phyloP scores from a whole-genome alignment of 2,888 invertebrate species.

The Drosophila paracracens region DNA sequence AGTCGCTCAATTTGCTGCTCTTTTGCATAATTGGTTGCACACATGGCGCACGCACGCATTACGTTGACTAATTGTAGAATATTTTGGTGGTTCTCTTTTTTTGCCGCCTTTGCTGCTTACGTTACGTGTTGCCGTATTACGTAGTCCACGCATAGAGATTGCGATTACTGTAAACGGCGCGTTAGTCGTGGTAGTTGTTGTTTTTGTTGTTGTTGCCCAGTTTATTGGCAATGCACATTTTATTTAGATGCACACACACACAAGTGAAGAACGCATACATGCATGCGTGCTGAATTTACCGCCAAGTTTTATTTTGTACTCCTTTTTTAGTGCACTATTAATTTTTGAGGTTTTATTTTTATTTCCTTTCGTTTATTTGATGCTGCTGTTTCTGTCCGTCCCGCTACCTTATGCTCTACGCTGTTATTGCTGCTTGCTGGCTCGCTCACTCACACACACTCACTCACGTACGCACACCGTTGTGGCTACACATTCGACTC shows the following conservation, averaged over 20 bases:
- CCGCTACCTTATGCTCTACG: constrained; percentile 49
- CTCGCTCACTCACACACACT: constrained; percentile 45
- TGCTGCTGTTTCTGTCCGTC: constrained; percentile 36
- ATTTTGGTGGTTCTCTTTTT: constrained; percentile 22
- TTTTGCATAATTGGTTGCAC: constrained; percentile 80
- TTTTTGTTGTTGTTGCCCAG: constrained; percentile 57
- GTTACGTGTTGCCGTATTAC: constrained; percentile 55
- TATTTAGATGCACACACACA: constrained; percentile 28
- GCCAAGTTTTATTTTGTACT: constrained; percentile 63
- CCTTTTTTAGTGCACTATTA: constrained; percentile 43
- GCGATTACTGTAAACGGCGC: constrained; percentile 56
- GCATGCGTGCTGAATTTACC: constrained; percentile 62
- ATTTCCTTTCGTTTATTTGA: constrained; percentile 69
- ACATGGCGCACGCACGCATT: constrained; percentile 60
- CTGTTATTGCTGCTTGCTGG: constrained; percentile 40
- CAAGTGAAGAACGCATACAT: constrained; percentile 27
- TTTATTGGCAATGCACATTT: constrained; percentile 66
- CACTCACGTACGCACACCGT: constrained; percentile 55
- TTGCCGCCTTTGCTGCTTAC: constrained; percentile 56
- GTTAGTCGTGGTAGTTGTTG: constrained; percentile 40
- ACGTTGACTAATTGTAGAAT: constrained; percentile 45
- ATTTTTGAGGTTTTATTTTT: constrained; percentile 59
- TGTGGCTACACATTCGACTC: constrained; percentile 52
- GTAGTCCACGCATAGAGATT: constrained; percentile 55
- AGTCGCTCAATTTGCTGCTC: constrained; percentile 60